Evolutionary conservation across 2,797 vertebrate species (phyloP).

Genomic region (Helicolenus hilgendorfi): DNA sequence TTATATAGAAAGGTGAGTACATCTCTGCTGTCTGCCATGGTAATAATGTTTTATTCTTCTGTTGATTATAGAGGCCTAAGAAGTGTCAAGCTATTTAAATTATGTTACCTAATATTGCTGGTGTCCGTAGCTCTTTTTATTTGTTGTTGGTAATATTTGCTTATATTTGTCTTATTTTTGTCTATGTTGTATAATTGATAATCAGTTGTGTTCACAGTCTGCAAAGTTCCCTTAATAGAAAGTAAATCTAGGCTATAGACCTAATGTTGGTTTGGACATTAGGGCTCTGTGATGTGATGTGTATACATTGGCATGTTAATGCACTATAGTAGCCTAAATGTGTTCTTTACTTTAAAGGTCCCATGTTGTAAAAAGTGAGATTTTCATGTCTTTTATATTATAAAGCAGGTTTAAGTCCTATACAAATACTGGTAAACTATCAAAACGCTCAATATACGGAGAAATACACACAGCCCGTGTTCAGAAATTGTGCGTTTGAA

Average conservation of each 20-base stretch:
- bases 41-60: background rate
- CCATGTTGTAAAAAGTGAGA: too few species aligned
- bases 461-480: too few species aligned
- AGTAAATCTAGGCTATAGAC: background rate
- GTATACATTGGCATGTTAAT: background rate
- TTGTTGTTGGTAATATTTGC: background rate
- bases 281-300: background rate
- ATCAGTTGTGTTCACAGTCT: background rate
- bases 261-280: background rate
- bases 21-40: background rate
- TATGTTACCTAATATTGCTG: background rate
- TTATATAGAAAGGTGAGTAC: background rate
- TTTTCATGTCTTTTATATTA: too few species aligned
- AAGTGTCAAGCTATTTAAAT: background rate
- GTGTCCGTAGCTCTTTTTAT: background rate
- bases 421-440: too few species aligned
- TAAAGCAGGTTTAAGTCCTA: too few species aligned
- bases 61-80: background rate
- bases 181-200: background rate
- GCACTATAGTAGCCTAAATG: too few species aligned
- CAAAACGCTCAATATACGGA: too few species aligned
- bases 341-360: too few species aligned
- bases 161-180: background rate
- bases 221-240: background rate
- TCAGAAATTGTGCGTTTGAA: too few species aligned